Percentiles rank a stretch among this genome's conserved stretches.
Evolutionary conservation across 2,888 invertebrate genomes (phyloP).

Genomic region (Drosophila kanekoi): DNA sequence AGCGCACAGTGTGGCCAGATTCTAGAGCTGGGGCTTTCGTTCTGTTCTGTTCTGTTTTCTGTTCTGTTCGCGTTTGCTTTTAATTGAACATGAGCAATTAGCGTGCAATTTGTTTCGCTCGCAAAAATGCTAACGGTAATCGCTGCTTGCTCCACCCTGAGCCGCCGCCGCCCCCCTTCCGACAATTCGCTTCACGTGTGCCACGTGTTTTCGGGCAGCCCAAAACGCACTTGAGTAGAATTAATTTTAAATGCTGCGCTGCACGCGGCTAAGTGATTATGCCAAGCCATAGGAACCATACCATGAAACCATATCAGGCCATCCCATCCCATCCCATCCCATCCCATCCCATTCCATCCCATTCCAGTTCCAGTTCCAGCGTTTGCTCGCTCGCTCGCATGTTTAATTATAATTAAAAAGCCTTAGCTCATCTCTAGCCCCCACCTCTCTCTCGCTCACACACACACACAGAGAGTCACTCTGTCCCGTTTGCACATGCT

Average conservation of each 20-base stretch:
- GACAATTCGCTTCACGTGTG: slow-evolving; percentile 42
- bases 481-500: slow-evolving; percentile 41
- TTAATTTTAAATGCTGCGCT: slow-evolving; percentile 81
- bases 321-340: slow-evolving; percentile 5
- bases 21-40: slow-evolving; percentile 20
- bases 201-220: slow-evolving; percentile 57
- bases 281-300: slow-evolving; percentile 43
- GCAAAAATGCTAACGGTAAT: slow-evolving; percentile 69
- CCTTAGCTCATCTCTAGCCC: slow-evolving; percentile 40
- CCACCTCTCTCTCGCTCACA: neutral
- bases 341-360: slow-evolving; percentile 1
- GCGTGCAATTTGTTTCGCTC: slow-evolving; percentile 81
- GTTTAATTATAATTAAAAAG: slow-evolving; percentile 81
- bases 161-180: neutral
- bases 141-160: slow-evolving; percentile 3
- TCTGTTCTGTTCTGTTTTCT: slow-evolving; percentile 23
- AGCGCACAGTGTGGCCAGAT: slow-evolving; percentile 51
- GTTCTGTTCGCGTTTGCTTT: slow-evolving; percentile 52
- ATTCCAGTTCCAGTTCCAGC: slow-evolving; percentile 39
- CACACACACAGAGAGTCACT: neutral
- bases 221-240: slow-evolving; percentile 82
- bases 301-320: slow-evolving; percentile 9
- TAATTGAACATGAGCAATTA: slow-evolving; percentile 83
- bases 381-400: slow-evolving; percentile 63
- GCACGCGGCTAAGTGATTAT: slow-evolving; percentile 82